A percentile compares a stretch with the other conserved stretches of the same genome.
These are phyloP conservation scores for Alfaro cultratus DNA, from an alignment of 2,797 vertebrate species.

Conservation along the genomic window DNA sequence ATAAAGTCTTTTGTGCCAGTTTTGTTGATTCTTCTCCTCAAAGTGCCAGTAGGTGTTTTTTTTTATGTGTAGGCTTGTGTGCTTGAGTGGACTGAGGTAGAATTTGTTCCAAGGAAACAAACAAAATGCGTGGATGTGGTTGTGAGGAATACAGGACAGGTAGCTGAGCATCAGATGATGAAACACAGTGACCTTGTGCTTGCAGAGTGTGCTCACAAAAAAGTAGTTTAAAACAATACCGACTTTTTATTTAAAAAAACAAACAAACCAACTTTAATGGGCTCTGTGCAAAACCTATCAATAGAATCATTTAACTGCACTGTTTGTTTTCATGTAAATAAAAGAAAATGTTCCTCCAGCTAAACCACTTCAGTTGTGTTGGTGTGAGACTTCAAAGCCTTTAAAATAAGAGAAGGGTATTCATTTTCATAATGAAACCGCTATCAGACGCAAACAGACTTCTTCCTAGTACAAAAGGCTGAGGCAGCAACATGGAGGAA, in stretches of 20 bases:
- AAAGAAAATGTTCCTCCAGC: conserved; percentile 42
- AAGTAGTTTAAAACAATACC: neutral
- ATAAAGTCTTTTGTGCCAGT: neutral
- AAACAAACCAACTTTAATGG: neutral
- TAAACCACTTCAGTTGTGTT: conserved; percentile 30
- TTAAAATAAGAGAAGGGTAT: conserved; percentile 41
- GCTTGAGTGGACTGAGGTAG: conserved; percentile 2
- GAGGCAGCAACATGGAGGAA: conserved; percentile 57
- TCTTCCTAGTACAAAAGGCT: conserved; percentile 51
- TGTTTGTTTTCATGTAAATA: conserved; percentile 49
- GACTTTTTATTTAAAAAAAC: neutral
- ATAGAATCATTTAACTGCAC: conserved; percentile 30
- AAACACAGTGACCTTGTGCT: neutral
- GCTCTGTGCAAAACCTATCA: neutral
- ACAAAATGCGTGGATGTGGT: conserved; percentile 4
- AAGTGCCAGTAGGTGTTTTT: neutral
- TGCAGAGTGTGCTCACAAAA: neutral
- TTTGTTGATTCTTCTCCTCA: conserved; percentile 5
- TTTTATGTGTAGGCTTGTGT: neutral
- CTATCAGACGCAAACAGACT: conserved; percentile 72
- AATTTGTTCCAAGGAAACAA: conserved; percentile 12
- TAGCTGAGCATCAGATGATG: neutral
- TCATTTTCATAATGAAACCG: conserved; percentile 53
- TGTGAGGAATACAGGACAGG: neutral
- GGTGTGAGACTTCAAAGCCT: conserved; percentile 64